Conservation (phyloP, 2,888 invertebrate species). For the Pseudeuparius sepicola region DNA sequence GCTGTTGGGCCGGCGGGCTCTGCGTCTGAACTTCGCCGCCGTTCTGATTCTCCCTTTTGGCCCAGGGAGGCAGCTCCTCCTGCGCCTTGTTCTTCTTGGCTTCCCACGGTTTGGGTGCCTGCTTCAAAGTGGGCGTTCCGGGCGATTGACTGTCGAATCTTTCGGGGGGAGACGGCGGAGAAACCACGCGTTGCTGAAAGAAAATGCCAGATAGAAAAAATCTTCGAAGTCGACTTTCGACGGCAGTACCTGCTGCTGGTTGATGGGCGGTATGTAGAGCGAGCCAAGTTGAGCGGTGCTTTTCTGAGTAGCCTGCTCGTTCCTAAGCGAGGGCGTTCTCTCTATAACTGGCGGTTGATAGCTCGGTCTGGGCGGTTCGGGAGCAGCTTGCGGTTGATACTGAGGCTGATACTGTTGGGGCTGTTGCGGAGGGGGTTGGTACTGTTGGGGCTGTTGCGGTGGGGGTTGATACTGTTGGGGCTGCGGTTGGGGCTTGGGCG, state of each 20-base stretch:
- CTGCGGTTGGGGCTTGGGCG: slow-evolving; percentile 12
- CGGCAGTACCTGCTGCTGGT: slow-evolving; percentile 25
- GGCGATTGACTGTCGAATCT: slow-evolving; percentile 33
- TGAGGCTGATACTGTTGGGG: slow-evolving; percentile 15
- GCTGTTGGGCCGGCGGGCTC: slow-evolving; percentile 16
- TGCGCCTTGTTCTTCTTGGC: slow-evolving; percentile 36
- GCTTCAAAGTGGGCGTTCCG: slow-evolving; percentile 42
- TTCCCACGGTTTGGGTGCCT: slow-evolving; percentile 53
- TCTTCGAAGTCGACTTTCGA: background rate
- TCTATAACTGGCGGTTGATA: slow-evolving; percentile 30
- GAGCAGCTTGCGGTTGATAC: slow-evolving; percentile 28
- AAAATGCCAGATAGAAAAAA: background rate
- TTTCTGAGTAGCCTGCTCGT: slow-evolving; percentile 24
- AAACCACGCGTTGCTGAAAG: slow-evolving; percentile 20
- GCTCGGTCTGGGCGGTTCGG: slow-evolving; percentile 29
- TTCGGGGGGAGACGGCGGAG: slow-evolving; percentile 28
- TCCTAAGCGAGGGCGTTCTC: slow-evolving; percentile 19
- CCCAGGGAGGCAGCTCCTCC: slow-evolving; percentile 45
- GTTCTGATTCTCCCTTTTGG: slow-evolving; percentile 27
- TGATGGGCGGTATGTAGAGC: slow-evolving; percentile 45
- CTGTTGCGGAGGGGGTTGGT: slow-evolving; percentile 16
- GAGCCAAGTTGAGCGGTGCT: slow-evolving; percentile 41
- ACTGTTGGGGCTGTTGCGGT: slow-evolving; percentile 17
- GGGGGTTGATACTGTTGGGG: slow-evolving; percentile 19
- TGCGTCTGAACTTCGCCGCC: too few species aligned